Base-by-base conservation (phyloP, 2,888 invertebrate species). In the Drosophila sordidula region DNA sequence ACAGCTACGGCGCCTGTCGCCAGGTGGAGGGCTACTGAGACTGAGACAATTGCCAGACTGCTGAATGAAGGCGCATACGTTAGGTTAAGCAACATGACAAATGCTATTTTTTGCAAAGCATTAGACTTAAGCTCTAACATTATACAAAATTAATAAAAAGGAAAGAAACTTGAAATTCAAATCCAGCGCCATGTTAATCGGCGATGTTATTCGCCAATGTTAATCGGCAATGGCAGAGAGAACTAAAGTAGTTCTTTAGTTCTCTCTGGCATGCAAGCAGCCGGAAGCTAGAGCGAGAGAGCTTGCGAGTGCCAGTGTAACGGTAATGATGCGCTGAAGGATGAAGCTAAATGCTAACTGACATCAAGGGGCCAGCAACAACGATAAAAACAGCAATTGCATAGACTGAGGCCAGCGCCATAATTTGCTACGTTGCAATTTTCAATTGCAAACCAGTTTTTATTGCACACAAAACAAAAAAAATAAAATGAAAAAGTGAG, bases 1-100 rank as follows among this genome's bases (percentile, higher is more conserved):
- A 96, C 89, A 93, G 94, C n/a, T 93, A 94, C 64, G 95, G 96
- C 8, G 93, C 95, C 44, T 95, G 95, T 86, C 93, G 93, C 76
- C 89, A 92, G 78, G 84, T 92, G 58, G 90, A 89, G 64, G 92
- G 91, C 65, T 91, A 91, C 75, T 91, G 78, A 82, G 65, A 87
- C 72, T 61, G 73, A 84, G 64, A 52, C 36, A 57, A 49, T 44
- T 58, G 47, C 44, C 66, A 85, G 82, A 81, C 86, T 78, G 74
- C 78, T 64, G 32, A 50, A 38, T 16, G 29, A 50, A 63, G 61
- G 63, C 73, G 26, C 45, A 52, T 64, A 75, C 50, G 44, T 56
- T 80, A 84, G 66, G 55, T 65, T 77, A 62, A 51, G 12, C 26
- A 47, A 18, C 34, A 58, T 42, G 36, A 41, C 41, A 11, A 49